Evolutionary conservation across 2,888 invertebrate genomes (phyloP).

Genomic region (Harmothoe impar): DNA sequence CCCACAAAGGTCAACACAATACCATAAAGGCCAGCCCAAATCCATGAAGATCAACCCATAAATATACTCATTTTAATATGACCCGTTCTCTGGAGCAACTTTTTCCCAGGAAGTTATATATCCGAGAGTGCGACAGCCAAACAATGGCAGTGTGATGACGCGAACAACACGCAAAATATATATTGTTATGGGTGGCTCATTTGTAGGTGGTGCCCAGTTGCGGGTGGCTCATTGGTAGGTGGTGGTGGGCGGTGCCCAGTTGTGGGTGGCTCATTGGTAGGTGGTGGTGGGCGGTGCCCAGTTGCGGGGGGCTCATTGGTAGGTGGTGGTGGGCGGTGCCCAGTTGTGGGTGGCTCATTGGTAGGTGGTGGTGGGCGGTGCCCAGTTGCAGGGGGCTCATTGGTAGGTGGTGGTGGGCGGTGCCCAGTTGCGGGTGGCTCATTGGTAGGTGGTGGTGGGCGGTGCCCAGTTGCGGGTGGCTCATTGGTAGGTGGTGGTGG

Average conservation of each 20-base stretch:
- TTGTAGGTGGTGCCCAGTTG: slow-evolving; percentile 37
- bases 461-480: slow-evolving; percentile 56
- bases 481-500: slow-evolving; percentile 12
- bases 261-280: background rate
- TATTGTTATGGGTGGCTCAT: background rate
- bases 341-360: too few relatives aligned
- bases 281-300: slow-evolving; percentile 45
- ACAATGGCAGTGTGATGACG: too few relatives aligned
- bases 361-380: slow-evolving; percentile 11
- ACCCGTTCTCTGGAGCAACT: too few relatives aligned
- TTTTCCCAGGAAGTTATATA: too few relatives aligned
- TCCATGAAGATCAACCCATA: too few relatives aligned
- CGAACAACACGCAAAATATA: background rate
- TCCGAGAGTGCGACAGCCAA: too few relatives aligned
- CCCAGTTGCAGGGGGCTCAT: slow-evolving; percentile 55
- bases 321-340: background rate
- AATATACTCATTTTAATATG: too few relatives aligned
- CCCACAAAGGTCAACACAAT: too few relatives aligned
- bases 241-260: background rate
- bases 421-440: too few relatives aligned
- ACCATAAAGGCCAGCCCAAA: too few relatives aligned
- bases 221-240: slow-evolving; percentile 52
- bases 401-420: background rate
- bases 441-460: background rate
- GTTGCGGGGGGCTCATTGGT: slow-evolving; percentile 36